Conservation (phyloP, 2,888 invertebrate species). For the Tanypteryx hageni region DNA sequence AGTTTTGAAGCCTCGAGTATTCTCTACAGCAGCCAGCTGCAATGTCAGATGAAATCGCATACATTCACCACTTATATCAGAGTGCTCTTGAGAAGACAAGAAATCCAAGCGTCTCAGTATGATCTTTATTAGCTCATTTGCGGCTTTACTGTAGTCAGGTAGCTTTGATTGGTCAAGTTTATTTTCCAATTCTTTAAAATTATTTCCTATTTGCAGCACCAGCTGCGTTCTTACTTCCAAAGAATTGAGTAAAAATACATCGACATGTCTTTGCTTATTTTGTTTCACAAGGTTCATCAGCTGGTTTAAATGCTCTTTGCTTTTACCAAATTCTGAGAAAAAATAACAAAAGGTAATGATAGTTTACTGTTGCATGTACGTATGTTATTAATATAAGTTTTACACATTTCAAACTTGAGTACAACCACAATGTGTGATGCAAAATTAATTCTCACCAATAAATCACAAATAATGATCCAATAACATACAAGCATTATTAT, state of each 20-base stretch:
- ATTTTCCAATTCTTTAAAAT: background rate
- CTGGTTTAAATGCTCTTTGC: background rate
- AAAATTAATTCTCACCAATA: too few species aligned
- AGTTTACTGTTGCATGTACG: too few species aligned
- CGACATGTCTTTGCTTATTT: background rate
- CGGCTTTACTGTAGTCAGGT: background rate
- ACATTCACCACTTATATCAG: constrained; percentile 5
- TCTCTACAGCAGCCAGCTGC: background rate
- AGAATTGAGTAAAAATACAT: background rate
- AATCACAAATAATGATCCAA: too few species aligned
- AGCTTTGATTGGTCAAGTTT: background rate
- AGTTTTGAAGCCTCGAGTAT: background rate
- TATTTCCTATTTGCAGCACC: background rate
- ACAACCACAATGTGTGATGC: too few species aligned
- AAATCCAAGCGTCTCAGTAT: constrained; percentile 8
- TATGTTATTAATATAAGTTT: too few species aligned
- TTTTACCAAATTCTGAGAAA: background rate
- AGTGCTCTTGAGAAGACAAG: background rate
- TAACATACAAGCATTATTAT: too few species aligned
- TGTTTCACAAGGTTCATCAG: background rate
- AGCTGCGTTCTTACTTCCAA: background rate
- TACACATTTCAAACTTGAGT: too few species aligned
- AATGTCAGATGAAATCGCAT: constrained; percentile 11
- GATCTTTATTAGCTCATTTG: background rate
- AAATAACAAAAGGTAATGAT: too few species aligned